phyloP scores from a whole-genome alignment of 2,888 invertebrate species.

The Cephus pygmeus region DNA sequence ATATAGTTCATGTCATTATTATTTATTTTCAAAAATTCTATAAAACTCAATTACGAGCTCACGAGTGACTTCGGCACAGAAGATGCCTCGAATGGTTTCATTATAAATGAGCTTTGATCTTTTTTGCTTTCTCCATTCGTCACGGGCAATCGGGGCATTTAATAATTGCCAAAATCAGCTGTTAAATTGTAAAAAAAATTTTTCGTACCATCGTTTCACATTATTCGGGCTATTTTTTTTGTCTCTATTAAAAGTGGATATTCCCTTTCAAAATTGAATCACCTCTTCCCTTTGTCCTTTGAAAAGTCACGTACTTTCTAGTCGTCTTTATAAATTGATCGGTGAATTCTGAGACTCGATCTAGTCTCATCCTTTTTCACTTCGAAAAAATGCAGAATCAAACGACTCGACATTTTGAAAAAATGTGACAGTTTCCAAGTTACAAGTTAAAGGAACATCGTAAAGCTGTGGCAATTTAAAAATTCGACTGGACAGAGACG shows the following conservation, averaged over 20 bases:
- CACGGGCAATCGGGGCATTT: conserved; percentile 49
- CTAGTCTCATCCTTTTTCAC: too few relatives aligned
- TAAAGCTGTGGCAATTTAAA: not conserved
- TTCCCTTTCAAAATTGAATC: not conserved
- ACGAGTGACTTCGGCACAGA: not conserved
- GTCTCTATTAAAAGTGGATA: not conserved
- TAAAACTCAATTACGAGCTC: not conserved
- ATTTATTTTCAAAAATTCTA: not conserved
- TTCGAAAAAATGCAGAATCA: not conserved
- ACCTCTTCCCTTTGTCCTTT: not conserved
- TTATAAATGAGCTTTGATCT: not conserved
- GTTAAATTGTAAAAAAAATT: conserved; percentile 16
- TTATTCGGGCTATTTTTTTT: not conserved
- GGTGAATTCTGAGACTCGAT: not conserved
- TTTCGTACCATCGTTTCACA: not conserved
- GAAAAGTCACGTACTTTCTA: not conserved
- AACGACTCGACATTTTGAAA: not conserved
- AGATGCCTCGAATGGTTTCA: not conserved
- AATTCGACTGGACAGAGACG: not conserved
- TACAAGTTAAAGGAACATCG: not conserved
- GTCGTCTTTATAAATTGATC: not conserved
- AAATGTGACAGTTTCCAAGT: not conserved
- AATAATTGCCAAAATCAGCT: conserved; percentile 58
- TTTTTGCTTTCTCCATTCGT: conserved; percentile 16
- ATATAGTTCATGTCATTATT: not conserved